Percentiles rank a stretch among this genome's conserved stretches.
Evolutionary conservation across 1,140 invertebrate species (phyloP).

Genomic region (Plectrocnemia conspersa): DNA sequence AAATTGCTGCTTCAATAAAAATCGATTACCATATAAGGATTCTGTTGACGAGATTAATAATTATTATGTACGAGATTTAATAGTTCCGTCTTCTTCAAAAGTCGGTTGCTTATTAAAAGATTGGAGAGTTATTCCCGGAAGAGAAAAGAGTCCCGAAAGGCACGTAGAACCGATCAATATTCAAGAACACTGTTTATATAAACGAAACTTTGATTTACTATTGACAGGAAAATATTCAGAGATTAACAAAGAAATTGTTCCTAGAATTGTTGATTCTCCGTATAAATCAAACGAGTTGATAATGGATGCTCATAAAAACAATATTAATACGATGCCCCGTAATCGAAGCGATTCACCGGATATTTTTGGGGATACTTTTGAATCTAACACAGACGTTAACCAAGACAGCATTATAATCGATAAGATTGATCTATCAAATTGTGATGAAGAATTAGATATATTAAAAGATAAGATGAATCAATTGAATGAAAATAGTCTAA

Average conservation of each 20-base stretch:
- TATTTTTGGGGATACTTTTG: slow-evolving; percentile 53
- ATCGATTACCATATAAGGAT: slow-evolving; percentile 33
- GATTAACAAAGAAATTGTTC: no score
- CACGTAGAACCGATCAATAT: slow-evolving; percentile 34
- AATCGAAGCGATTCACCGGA: slow-evolving; percentile 52
- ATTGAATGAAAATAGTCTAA: not conserved
- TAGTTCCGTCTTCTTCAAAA: slow-evolving; percentile 36
- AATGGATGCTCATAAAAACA: no score
- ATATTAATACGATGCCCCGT: no score
- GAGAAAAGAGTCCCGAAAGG: slow-evolving; percentile 42
- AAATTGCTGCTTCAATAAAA: slow-evolving; percentile 2
- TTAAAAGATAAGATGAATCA: not conserved
- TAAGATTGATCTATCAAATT: no score
- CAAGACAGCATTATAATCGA: no score
- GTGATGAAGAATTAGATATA: no score
- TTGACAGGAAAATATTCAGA: slow-evolving; percentile 40
- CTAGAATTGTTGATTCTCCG: no score
- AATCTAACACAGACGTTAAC: no score
- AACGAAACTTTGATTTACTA: slow-evolving; percentile 42
- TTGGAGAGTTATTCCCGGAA: slow-evolving; percentile 47
- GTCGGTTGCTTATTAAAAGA: slow-evolving; percentile 47
- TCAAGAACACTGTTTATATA: slow-evolving; percentile 38
- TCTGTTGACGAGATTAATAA: slow-evolving; percentile 38
- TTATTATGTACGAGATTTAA: slow-evolving; percentile 48
- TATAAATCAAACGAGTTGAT: no score